Base-by-base conservation (phyloP, 2,113 vertebrate species). In the Setophaga petechia region DNA sequence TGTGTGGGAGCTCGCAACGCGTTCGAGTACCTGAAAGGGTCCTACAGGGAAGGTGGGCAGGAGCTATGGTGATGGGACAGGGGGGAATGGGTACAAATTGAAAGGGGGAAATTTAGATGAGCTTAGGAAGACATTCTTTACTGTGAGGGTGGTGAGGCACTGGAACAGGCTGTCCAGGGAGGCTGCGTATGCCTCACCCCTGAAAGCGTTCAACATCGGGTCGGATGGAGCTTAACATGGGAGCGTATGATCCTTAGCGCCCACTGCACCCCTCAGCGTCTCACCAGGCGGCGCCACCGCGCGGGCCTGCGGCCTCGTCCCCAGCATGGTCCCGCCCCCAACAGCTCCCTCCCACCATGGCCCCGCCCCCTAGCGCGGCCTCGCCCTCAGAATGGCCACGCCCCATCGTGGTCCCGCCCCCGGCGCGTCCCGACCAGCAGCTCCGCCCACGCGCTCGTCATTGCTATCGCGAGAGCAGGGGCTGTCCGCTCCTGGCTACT, bases 201-300 rank as follows among this genome's bases (percentile, higher is more conserved):
- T 63, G 49, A 35, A 17, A 57, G 21, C 22, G 6, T 39, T 39
- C 57, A 55, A 2, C 13, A 10, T 5, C 39, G 55, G n/a, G 20
- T 30, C 21, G 30, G 47, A 69, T 2, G 18, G 28, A 27, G 41
- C n/a, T 41, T 15, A 16, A 47, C 57, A 28, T 4, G 23, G 47
- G 6, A 62, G 5, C 10, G 3, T 1, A 3, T 1, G 23, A 16
- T 8, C 33, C 10, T 7, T 1, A 27, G 5, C 1, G 19, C 19
- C 8, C 37, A 10, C 5, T 15, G 22, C 46, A 5, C 1, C 5
- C 13, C 46, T 15, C 28, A 25, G 15, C 17, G 5, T 0, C 5
- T 16, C 35, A 2, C 47, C 61, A 43, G 76, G 47, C 8, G 76
- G 59, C 31, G 30, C 37, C 37, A 16, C 22, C 0, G 44, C 44